Evolutionary conservation across 1,140 invertebrate genomes (phyloP).

Genomic region (Megathymus violae): DNA sequence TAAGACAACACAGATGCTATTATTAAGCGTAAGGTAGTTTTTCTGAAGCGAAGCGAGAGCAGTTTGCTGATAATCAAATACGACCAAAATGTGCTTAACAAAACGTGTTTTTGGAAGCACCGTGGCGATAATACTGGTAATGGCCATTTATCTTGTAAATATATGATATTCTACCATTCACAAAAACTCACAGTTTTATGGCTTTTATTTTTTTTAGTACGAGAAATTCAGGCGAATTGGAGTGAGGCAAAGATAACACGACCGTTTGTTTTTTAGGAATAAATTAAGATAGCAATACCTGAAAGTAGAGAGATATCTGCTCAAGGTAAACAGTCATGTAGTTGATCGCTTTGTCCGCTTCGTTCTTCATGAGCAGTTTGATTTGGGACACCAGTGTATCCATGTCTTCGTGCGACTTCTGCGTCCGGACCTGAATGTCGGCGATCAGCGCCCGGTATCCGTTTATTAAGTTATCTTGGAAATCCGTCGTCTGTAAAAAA

Average conservation of each 20-base stretch:
- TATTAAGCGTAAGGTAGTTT: no score
- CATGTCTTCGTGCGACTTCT: conserved; percentile 77
- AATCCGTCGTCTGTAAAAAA: conserved; percentile 69
- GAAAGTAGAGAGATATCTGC: conserved; percentile 78
- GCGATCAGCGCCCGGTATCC: conserved; percentile 73
- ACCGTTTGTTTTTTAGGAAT: not conserved
- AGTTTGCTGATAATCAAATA: no score
- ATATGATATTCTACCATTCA: no score
- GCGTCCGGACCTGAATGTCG: conserved; percentile 74
- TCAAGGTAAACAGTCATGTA: conserved; percentile 80
- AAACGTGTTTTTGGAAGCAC: no score
- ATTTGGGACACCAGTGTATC: conserved; percentile 79
- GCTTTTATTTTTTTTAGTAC: no score
- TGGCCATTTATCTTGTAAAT: no score
- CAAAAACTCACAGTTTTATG: no score
- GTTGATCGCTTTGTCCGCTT: conserved; percentile 78
- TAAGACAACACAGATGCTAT: no score
- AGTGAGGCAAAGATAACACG: not conserved
- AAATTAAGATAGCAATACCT: conserved; percentile 50
- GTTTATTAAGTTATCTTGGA: conserved; percentile 79
- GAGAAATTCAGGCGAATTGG: no score
- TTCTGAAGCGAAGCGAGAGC: no score
- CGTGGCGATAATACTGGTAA: no score
- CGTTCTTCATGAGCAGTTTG: conserved; percentile 78
- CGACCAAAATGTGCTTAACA: no score